These are phyloP conservation scores for Portevinia maculata DNA, from an alignment of 2,888 invertebrate genomes.

Conservation along the genomic window DNA sequence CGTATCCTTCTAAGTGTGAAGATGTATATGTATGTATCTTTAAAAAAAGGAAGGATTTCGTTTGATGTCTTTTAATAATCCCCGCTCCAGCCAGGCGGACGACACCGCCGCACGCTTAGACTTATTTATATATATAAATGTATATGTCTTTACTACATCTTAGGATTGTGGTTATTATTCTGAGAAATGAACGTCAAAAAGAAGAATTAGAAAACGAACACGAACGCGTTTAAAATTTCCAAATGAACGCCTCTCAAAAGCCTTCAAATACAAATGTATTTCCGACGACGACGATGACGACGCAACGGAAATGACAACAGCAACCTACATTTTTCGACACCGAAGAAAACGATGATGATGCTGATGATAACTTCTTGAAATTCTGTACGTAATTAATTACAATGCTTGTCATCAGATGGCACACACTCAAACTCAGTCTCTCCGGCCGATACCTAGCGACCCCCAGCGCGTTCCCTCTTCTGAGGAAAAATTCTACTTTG, in stretches of 20 bases:
- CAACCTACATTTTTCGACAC: conserved; percentile 17
- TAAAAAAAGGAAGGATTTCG: too few species aligned
- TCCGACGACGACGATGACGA: conserved; percentile 33
- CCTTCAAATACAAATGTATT: conserved; percentile 53
- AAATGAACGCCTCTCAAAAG: conserved; percentile 59
- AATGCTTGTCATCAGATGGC: conserved; percentile 71
- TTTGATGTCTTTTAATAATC: conserved; percentile 41
- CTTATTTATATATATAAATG: not conserved
- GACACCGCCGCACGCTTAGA: not conserved
- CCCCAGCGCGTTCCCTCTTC: not conserved
- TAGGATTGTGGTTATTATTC: conserved; percentile 13
- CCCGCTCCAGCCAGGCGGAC: not conserved
- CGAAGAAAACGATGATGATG: conserved; percentile 30
- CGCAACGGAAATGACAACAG: too few species aligned
- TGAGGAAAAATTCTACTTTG: conserved; percentile 30
- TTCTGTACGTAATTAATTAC: conserved; percentile 69
- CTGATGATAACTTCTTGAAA: conserved; percentile 69
- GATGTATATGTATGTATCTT: too few species aligned
- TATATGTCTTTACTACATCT: conserved; percentile 11
- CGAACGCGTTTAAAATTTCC: conserved; percentile 62
- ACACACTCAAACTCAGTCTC: conserved; percentile 34
- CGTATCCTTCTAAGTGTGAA: not conserved
- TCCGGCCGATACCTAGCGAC: not conserved
- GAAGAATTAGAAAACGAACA: conserved; percentile 15
- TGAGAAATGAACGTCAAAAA: not conserved